A percentile compares a stretch with the other conserved stretches of the same genome.
phyloP scores from a whole-genome alignment of 2,797 vertebrate species.

The Pteropus rufus region DNA sequence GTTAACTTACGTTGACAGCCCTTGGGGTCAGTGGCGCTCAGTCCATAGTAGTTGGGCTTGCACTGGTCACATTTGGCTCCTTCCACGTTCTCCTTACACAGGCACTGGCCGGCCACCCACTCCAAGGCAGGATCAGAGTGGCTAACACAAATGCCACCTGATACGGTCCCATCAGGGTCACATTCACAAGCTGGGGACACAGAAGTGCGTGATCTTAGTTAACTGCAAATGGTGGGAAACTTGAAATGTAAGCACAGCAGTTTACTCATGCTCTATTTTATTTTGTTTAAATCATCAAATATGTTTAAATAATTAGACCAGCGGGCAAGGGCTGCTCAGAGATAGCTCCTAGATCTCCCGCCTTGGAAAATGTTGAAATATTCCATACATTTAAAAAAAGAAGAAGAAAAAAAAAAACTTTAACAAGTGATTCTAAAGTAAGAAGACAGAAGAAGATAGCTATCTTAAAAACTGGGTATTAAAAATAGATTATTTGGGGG shows the following conservation, averaged over 20 bases:
- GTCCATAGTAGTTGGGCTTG: conserved; percentile 84
- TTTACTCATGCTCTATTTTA: neutral
- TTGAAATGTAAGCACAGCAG: neutral
- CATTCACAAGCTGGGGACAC: conserved; percentile 87
- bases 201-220: neutral
- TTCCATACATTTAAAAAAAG: neutral
- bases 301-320: neutral
- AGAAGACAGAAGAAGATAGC: neutral
- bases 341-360: neutral
- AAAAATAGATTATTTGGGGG: neutral
- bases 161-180: conserved; percentile 82
- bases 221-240: neutral
- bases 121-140: conserved; percentile 70
- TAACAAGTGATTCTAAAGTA: neutral
- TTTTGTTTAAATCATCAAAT: neutral
- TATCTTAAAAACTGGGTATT: neutral
- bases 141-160: conserved; percentile 83
- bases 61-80: conserved; percentile 89
- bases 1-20: conserved; percentile 87
- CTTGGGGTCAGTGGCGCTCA: conserved; percentile 79
- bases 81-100: conserved; percentile 89
- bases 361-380: neutral
- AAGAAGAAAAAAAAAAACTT: neutral
- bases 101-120: conserved; percentile 81
- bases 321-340: neutral